phyloP scores from a whole-genome alignment of 2,797 vertebrate genomes.

The Sebastes paucispinis region DNA sequence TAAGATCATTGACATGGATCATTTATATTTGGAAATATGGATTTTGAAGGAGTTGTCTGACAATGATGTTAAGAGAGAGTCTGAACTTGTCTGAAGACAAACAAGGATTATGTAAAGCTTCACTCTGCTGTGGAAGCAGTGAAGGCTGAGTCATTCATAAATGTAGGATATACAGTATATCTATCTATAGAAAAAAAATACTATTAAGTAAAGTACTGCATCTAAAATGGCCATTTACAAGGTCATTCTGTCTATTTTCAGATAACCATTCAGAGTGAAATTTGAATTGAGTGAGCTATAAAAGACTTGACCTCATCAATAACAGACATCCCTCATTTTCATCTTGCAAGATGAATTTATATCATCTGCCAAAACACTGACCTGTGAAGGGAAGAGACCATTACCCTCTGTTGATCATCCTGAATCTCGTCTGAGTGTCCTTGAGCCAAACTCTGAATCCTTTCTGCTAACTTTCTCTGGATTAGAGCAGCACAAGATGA shows the following conservation, averaged over 20 bases:
- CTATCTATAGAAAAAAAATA: background rate
- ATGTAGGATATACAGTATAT: background rate
- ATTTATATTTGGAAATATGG: no score
- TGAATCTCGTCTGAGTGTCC: slow-evolving; percentile 18
- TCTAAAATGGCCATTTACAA: slow-evolving; percentile 10
- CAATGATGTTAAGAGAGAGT: background rate
- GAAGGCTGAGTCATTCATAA: background rate
- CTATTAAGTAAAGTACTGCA: background rate
- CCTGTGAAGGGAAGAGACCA: slow-evolving; percentile 14
- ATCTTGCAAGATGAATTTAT: slow-evolving; percentile 14
- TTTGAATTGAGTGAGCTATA: background rate
- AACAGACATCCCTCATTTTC: slow-evolving; percentile 6
- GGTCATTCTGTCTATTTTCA: slow-evolving; percentile 7
- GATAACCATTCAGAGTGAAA: background rate
- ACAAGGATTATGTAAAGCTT: background rate
- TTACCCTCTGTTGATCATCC: slow-evolving; percentile 23
- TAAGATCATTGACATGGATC: no score
- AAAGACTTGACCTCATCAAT: slow-evolving; percentile 2
- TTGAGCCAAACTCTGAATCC: slow-evolving; percentile 33
- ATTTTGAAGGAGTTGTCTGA: no score
- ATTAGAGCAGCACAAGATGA: slow-evolving; percentile 9
- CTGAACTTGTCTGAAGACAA: background rate
- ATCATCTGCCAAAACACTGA: slow-evolving; percentile 13
- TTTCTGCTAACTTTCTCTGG: slow-evolving; percentile 4
- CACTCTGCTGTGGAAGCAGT: background rate